Percentiles rank a stretch among this genome's conserved stretches.
phyloP scores from a whole-genome alignment of 2,888 invertebrate species.

The Phyllotreta cruciferae region DNA sequence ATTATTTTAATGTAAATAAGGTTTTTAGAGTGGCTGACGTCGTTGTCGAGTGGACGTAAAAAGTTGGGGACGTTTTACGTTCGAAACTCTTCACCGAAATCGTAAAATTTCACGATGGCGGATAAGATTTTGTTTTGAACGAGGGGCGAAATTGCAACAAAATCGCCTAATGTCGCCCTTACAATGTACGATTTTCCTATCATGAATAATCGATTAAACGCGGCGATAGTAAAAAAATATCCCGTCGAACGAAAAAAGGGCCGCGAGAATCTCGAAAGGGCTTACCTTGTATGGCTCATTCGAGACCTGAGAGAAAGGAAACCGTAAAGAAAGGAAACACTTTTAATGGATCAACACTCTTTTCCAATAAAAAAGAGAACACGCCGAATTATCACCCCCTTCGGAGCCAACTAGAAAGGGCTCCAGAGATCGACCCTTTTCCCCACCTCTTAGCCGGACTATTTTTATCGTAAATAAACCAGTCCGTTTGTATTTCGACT shows the following conservation, averaged over 20 bases:
- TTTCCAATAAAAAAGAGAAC: conserved; percentile 19
- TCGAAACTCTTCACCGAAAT: conserved; percentile 16
- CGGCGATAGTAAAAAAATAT: background rate
- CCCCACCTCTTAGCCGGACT: conserved; percentile 9
- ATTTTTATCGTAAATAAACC: conserved; percentile 26
- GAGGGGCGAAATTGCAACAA: conserved; percentile 18
- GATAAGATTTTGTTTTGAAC: conserved; percentile 22
- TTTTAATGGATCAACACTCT: conserved; percentile 22
- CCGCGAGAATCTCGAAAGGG: background rate
- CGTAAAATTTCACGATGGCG: conserved; percentile 18
- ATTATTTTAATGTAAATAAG: conserved; percentile 2
- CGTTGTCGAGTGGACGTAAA: conserved; percentile 5
- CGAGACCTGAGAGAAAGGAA: conserved; percentile 2
- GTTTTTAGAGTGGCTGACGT: conserved; percentile 2
- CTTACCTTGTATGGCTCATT: background rate
- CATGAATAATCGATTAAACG: too few species aligned
- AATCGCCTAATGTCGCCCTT: conserved; percentile 1
- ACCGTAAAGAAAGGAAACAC: conserved; percentile 19
- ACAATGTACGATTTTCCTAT: background rate
- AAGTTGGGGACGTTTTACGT: conserved; percentile 10
- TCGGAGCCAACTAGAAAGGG: conserved; percentile 19
- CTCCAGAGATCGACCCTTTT: conserved; percentile 15
- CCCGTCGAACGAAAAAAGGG: background rate
- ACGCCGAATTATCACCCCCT: conserved; percentile 26
- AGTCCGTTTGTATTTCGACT: background rate